These are phyloP conservation scores for Tangara arthus DNA, from an alignment of 2,797 vertebrate genomes.

Conservation along the genomic window DNA sequence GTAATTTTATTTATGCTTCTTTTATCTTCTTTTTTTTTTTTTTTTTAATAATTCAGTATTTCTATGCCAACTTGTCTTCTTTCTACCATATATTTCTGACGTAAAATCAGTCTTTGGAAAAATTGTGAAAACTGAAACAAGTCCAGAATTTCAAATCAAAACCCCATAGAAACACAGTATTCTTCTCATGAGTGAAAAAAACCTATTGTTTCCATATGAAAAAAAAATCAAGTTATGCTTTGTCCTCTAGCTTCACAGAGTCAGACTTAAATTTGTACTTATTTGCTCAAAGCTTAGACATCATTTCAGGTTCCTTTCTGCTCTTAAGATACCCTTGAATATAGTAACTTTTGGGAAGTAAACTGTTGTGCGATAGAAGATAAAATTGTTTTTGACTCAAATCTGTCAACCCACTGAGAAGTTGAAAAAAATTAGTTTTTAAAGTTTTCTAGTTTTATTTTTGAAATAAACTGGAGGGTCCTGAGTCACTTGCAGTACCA, in stretches of 20 bases:
- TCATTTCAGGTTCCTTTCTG: neutral
- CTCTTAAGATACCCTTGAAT: neutral
- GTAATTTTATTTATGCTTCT: neutral
- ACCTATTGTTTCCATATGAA: rapidly evolving
- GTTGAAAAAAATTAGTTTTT: neutral
- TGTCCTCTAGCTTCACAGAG: neutral
- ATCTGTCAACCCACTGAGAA: neutral
- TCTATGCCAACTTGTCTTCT: neutral
- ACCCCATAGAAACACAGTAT: neutral
- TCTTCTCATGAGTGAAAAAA: neutral
- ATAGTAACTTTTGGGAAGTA: neutral
- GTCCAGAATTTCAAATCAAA: neutral
- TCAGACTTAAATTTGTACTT: neutral
- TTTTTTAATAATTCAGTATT: neutral
- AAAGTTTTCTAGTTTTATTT: neutral
- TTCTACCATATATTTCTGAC: neutral
- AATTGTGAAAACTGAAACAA: neutral
- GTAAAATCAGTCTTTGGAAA: neutral
- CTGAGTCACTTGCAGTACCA: neutral
- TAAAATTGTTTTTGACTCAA: neutral
- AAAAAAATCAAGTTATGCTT: neutral
- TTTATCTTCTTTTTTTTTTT: neutral
- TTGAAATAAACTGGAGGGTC: neutral
- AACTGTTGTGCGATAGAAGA: neutral
- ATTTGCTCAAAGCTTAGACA: neutral